Conservation (phyloP, 2,888 invertebrate species). For the Napeogenes sylphis region DNA sequence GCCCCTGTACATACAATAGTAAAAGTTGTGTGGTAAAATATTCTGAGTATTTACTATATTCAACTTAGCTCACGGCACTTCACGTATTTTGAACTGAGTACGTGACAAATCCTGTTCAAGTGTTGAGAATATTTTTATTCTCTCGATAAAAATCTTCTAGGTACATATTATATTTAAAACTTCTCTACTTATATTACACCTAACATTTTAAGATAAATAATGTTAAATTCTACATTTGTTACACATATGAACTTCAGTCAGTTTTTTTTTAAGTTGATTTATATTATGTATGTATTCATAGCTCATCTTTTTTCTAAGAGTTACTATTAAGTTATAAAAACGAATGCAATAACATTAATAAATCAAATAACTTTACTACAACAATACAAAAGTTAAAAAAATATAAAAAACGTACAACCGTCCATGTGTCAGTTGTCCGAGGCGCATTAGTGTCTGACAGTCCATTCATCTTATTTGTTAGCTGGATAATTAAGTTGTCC, state of each 20-base stretch:
- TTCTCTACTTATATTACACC: no score
- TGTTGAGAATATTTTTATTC: slow-evolving; percentile 1
- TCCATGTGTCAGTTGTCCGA: slow-evolving; percentile 42
- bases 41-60: slow-evolving; percentile 1
- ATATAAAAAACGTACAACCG: slow-evolving; percentile 5
- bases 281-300: no score
- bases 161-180: neutral
- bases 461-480: slow-evolving; percentile 72
- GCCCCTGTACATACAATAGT: no score
- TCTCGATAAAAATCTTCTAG: neutral
- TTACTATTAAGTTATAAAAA: no score
- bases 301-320: no score
- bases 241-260: no score
- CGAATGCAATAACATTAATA: no score
- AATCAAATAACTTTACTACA: neutral
- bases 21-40: neutral
- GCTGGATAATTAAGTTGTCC: slow-evolving; percentile 64
- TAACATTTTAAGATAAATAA: no score
- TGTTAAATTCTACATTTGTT: no score
- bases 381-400: neutral
- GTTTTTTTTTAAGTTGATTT: no score
- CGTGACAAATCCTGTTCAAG: slow-evolving; percentile 1
- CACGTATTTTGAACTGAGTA: slow-evolving; percentile 4
- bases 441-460: slow-evolving; percentile 66
- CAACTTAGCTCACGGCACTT: neutral